Base-by-base conservation (phyloP, 1,140 invertebrate genomes). In the Choristoneura fumiferana region DNA sequence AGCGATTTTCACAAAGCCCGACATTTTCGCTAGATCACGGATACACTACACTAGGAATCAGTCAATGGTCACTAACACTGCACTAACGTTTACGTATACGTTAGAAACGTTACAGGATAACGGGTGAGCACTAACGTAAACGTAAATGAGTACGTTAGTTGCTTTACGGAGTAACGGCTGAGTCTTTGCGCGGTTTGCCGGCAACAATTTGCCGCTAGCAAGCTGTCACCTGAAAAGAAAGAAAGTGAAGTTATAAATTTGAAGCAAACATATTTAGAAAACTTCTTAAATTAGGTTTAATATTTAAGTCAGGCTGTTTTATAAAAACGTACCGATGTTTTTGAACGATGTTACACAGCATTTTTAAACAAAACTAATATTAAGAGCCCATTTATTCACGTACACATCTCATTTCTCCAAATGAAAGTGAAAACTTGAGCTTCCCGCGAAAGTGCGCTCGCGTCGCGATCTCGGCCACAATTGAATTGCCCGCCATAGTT, bases 1-100 rank as follows among this genome's bases (percentile, higher is more conserved):
- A 8, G 89, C 89, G 53, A 90, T 86, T 78, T 90, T 90, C 76
- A 90, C 89, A 67, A 90, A 90, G 57, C 89, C 89, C 60, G 89
- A 84, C 89, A 90, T 90, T 79, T 87, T 90, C 62, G 58, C 29
- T 58, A 5, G 39, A n/a, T 40, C 55, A 55, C 57, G 18, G 0
- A 15, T 17, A 22, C 14, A 49, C 39, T 37, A 17, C 39, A 35
- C 40, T 34, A 29, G 15, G 22, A 29, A 29, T 29, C n/a, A 29
- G 22, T 29, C 22, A 29, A 29, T 29, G 22, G 22, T 29, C 22
- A 29, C 22, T 29, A 29, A 29, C 22, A 29, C 22, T 57, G 15
- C 56, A 57, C 56, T 57, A 57, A 13, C 29, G 60, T 62, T 39
- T 54, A 2, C 2, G 6, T 3, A 6, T 29, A 29, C 22, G 22